Percentiles rank a stretch among this genome's conserved stretches.
phyloP scores from a whole-genome alignment of 2,797 vertebrate species.

The Manis javanica region DNA sequence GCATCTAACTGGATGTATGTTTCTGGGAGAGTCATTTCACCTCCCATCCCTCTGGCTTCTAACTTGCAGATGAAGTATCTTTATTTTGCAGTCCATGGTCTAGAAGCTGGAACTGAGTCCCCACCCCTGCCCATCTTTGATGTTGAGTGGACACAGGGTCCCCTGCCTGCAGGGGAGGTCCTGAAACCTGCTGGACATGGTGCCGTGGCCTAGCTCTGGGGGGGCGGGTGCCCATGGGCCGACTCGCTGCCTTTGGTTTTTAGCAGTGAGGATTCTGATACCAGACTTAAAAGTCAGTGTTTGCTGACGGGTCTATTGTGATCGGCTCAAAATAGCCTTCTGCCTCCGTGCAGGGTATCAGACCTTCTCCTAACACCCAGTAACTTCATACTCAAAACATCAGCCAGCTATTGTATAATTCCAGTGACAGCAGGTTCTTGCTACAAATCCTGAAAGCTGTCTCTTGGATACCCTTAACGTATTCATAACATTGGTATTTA shows the following conservation, averaged over 20 bases:
- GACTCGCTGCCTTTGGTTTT: constrained; percentile 49
- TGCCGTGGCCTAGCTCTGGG: neutral
- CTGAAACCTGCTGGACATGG: neutral
- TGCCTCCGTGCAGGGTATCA: constrained; percentile 52
- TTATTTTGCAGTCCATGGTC: too few relatives aligned
- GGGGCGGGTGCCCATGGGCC: neutral
- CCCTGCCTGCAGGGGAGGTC: neutral
- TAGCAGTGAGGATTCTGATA: constrained; percentile 53
- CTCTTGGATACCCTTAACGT: constrained; percentile 87
- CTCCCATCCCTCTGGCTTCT: neutral
- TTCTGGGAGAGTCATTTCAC: neutral
- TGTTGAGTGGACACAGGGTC: neutral
- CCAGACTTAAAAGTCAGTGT: constrained; percentile 77
- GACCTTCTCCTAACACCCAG: constrained; percentile 59
- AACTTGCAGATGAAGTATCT: neutral
- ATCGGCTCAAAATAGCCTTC: constrained; percentile 71
- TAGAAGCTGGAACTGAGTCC: neutral
- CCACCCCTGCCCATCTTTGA: neutral
- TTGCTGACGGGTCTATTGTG: constrained; percentile 68
- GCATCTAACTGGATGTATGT: neutral
- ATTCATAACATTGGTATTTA: constrained; percentile 83
- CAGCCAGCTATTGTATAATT: constrained; percentile 75
- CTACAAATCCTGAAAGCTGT: constrained; percentile 78
- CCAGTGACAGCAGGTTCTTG: constrained; percentile 73
- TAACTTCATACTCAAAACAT: constrained; percentile 69